Percentiles rank a stretch among this genome's conserved stretches.
Evolutionary conservation across 2,888 invertebrate genomes (phyloP).

Genomic region (Chymomyza fuscimana): DNA sequence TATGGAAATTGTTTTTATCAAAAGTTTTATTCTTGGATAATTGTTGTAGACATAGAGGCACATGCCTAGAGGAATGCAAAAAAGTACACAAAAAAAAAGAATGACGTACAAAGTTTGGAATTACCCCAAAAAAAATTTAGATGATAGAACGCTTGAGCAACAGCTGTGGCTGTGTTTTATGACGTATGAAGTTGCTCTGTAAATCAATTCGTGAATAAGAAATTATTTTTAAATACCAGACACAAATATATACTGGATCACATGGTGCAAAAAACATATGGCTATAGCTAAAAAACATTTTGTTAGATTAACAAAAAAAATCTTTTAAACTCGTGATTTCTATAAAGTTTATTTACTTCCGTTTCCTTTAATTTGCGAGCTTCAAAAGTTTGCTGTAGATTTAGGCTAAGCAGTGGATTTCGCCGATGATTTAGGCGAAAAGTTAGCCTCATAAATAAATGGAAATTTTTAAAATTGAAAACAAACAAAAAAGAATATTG

Average conservation of each 20-base stretch:
- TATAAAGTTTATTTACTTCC: too few species aligned
- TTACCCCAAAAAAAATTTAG: slow-evolving; percentile 25
- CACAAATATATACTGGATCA: not conserved
- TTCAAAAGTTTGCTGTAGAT: too few species aligned
- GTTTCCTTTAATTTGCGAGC: too few species aligned
- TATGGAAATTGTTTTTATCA: slow-evolving; percentile 25
- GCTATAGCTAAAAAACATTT: not conserved
- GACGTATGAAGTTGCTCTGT: not conserved
- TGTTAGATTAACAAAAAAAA: too few species aligned
- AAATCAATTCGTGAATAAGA: not conserved
- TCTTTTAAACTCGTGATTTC: too few species aligned
- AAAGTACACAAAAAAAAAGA: slow-evolving; percentile 1
- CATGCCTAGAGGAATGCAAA: slow-evolving; percentile 14
- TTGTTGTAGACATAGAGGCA: slow-evolving; percentile 12
- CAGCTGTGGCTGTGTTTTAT: slow-evolving; percentile 50
- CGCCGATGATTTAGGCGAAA: too few species aligned
- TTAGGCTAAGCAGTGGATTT: too few species aligned
- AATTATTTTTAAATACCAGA: not conserved
- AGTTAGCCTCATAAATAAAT: too few species aligned
- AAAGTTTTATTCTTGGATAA: slow-evolving; percentile 14
- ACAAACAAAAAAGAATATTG: too few species aligned
- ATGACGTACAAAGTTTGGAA: slow-evolving; percentile 58
- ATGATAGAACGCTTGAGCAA: slow-evolving; percentile 13
- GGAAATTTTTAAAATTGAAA: too few species aligned
- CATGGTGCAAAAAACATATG: not conserved